Evolutionary conservation across 2,888 invertebrate species (phyloP), one percentile per base, ranked within the genome.

Genomic region (Meandrusa payeni): DNA sequence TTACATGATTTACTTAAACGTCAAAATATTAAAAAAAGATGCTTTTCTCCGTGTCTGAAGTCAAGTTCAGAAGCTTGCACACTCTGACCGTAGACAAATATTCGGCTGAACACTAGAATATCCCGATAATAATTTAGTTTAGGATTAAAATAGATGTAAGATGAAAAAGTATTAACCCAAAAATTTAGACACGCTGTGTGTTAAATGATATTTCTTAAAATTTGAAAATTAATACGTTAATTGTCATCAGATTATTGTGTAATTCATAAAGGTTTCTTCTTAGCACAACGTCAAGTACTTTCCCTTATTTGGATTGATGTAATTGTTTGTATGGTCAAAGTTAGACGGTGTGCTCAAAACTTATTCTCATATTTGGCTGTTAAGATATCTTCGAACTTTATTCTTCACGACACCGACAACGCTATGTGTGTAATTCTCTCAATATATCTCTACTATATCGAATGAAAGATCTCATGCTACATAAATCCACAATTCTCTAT

Each of bases 91-190:
- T 80, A 80, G 76, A 66, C 62, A 53, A 61, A 68, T 69, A 70
- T 68, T 72, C 68, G 66, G 74, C 76, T 71, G 64, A 56, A 74
- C 72, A 72, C 69, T 81, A 67, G 61, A 67, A 66, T 82, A 83
- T 69, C 61, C 78, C 63, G 78, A 83, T 83, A 80, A 83, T 82
- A 83, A 83, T 64, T 76, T 81, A 83, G 80, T 63, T 66, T 83
- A 80, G 77, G n/a, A 72, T 55, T 48, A 67, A 69, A 59, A 61
- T 80, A 80, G 78, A 50, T 68, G 48, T 78, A 83, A 85, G 85
- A 73, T 77, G 71, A 73, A 81, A 70, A 86, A 86, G 86, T 86
- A 86, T 86, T 86, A 85, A 77, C 81, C 85, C n/a, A n/a, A 82
- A 81, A 36, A 73, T 73, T 79, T 83, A 82, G 82, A 70, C 68